These are phyloP conservation scores for Phocides pigmalion DNA, from an alignment of 1,140 invertebrate species.

Conservation along the genomic window DNA sequence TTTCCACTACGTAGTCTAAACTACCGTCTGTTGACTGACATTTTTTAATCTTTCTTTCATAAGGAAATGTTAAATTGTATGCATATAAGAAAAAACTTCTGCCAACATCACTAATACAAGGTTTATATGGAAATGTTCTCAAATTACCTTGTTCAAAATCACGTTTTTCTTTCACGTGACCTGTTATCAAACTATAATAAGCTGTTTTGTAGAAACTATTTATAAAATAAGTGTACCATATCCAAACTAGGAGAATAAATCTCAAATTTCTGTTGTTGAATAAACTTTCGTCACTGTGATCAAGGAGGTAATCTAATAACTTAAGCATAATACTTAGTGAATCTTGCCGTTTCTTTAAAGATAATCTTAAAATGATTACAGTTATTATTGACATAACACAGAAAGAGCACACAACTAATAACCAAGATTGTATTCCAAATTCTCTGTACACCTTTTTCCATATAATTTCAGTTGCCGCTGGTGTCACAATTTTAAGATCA, in stretches of 20 bases:
- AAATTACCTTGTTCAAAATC: constrained; percentile 35
- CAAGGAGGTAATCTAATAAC: constrained; percentile 54
- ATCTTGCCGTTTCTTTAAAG: constrained; percentile 29
- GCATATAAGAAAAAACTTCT: constrained; percentile 44
- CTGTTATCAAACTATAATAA: constrained; percentile 52
- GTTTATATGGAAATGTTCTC: constrained; percentile 40
- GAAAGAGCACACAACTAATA: constrained; percentile 40
- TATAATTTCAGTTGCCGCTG: constrained; percentile 34
- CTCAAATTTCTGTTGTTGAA: constrained; percentile 40
- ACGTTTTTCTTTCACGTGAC: constrained; percentile 36
- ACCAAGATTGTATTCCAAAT: constrained; percentile 51
- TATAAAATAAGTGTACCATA: constrained; percentile 64
- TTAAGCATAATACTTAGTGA: constrained; percentile 37
- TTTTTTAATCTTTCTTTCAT: constrained; percentile 22
- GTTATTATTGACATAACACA: constrained; percentile 31
- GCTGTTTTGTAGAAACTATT: constrained; percentile 57
- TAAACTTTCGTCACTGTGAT: constrained; percentile 40
- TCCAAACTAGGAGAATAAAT: constrained; percentile 50
- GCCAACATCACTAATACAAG: constrained; percentile 46
- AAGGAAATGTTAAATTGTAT: constrained; percentile 46
- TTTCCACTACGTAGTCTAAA: constrained; percentile 45
- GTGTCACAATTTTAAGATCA: constrained; percentile 47
- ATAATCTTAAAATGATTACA: constrained; percentile 19
- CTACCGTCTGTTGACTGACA: constrained; percentile 38
- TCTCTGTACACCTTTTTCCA: constrained; percentile 57